phyloP scores from a whole-genome alignment of 2,113 vertebrate species.

The Bos indicus region DNA sequence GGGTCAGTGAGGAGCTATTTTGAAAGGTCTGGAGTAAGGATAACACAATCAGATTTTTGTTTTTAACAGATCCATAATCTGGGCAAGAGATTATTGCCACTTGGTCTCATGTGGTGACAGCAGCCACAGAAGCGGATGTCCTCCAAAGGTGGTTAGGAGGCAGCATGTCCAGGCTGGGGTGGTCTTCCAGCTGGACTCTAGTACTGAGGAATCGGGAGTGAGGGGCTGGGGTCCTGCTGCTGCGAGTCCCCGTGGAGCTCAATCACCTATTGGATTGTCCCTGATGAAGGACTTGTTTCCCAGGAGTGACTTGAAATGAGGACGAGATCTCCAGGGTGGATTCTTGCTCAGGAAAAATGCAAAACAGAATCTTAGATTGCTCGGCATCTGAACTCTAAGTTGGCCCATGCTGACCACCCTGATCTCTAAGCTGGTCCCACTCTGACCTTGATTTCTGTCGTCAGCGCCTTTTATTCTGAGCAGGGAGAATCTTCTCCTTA shows the following conservation, averaged over 20 bases:
- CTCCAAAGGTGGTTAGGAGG: neutral
- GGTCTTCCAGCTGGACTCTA: rapidly evolving
- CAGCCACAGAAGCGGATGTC: neutral
- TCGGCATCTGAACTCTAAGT: neutral
- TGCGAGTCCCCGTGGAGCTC: rapidly evolving
- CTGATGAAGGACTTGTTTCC: neutral
- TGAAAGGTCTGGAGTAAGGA: neutral
- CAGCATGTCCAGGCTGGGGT: neutral
- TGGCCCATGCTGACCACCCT: neutral
- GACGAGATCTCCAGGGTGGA: neutral
- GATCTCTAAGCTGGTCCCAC: neutral
- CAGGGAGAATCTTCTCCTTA: neutral
- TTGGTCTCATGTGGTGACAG: neutral
- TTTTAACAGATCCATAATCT: neutral
- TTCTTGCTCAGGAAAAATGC: neutral
- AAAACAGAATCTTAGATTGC: neutral
- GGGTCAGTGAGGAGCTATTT: neutral
- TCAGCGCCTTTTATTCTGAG: neutral
- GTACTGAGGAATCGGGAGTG: rapidly evolving
- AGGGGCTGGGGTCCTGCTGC: neutral
- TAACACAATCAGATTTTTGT: neutral
- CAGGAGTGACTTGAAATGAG: neutral
- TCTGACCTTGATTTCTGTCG: neutral
- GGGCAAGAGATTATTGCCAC: neutral
- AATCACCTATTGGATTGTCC: neutral